A percentile compares a stretch with the other conserved stretches of the same genome.
Conservation (phyloP, 2,113 vertebrate species). For the Alectura lathami region DNA sequence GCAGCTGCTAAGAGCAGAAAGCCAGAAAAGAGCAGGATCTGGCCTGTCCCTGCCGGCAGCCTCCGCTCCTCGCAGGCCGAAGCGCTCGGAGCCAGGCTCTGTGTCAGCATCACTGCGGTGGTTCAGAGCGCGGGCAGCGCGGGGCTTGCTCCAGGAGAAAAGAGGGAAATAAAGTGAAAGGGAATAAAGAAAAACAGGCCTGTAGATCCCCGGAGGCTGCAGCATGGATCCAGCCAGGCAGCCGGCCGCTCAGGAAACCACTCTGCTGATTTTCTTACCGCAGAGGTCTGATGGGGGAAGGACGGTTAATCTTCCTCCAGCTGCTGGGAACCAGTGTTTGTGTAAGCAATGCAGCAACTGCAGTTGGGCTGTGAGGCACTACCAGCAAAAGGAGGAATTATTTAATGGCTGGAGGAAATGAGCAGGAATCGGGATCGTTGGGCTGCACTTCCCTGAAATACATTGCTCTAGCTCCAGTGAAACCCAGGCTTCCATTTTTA, state of each 20-base stretch:
- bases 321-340: neutral
- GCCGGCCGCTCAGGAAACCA: neutral
- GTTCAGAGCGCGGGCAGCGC: neutral
- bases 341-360: neutral
- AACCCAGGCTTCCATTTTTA: neutral
- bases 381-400: neutral
- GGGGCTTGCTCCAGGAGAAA: neutral
- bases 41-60: neutral
- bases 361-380: neutral
- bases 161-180: neutral
- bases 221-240: neutral
- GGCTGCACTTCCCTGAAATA: neutral
- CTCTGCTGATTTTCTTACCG: neutral
- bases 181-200: too few relatives aligned
- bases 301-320: neutral
- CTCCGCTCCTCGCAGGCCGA: neutral
- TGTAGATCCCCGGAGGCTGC: neutral
- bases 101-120: neutral
- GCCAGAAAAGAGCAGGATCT: neutral
- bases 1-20: neutral
- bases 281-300: neutral
- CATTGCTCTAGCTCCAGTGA: neutral
- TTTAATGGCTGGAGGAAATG: neutral
- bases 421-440: neutral
- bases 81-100: neutral